Evolutionary conservation across 2,797 vertebrate genomes (phyloP).

Genomic region (Tarsius wallacei): DNA sequence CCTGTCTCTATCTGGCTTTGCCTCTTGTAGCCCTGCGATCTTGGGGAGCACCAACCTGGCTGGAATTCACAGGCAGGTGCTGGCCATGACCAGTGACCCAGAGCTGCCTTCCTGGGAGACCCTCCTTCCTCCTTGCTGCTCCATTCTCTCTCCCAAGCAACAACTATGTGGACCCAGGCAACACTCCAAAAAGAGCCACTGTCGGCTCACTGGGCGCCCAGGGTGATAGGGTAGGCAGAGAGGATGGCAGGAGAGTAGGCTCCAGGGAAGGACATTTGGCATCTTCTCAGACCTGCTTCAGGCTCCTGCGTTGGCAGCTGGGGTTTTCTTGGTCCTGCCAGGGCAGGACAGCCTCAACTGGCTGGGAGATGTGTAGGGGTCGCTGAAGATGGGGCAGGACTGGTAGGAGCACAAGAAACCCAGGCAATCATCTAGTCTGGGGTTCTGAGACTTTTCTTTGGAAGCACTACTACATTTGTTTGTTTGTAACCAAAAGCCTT

Average conservation of each 20-base stretch:
- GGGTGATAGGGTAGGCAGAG: neutral
- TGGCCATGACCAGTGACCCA: neutral
- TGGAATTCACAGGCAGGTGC: neutral
- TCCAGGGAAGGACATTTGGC: neutral
- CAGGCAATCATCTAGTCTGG: neutral
- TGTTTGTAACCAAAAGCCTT: neutral
- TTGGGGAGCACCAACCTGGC: neutral
- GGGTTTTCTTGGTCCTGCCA: neutral
- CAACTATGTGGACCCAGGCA: neutral
- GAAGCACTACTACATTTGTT: neutral
- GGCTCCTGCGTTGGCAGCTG: neutral
- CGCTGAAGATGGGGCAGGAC: neutral
- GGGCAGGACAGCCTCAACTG: neutral
- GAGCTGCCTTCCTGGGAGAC: neutral
- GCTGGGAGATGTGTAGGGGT: neutral
- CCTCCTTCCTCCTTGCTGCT: too few relatives aligned
- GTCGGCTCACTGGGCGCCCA: neutral
- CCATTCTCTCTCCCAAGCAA: neutral
- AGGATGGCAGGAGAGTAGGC: accelerated
- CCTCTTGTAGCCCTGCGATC: neutral
- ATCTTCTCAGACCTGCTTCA: neutral
- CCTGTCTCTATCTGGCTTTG: neutral
- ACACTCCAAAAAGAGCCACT: neutral
- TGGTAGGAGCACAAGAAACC: neutral
- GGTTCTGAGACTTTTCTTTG: neutral